A percentile compares a stretch with the other conserved stretches of the same genome.
Conservation (phyloP, 64 coral and sea anemone species). For the Dendronephthya gigantea region DNA sequence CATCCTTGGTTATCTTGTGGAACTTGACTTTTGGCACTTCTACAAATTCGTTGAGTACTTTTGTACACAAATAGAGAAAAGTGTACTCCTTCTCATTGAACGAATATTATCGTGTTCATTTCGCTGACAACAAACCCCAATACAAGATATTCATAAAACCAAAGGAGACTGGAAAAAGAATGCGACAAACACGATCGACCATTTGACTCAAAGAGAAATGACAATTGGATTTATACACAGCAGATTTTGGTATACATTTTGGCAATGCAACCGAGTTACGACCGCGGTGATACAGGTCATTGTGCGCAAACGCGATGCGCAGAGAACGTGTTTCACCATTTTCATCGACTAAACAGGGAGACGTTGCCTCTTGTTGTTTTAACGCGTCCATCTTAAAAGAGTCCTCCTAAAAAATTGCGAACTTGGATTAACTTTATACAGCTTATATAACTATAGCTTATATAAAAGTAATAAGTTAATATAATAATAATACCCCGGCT, state of each 20-base stretch:
- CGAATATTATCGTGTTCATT: background rate
- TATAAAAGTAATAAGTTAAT: too few species aligned
- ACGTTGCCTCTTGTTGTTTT: slow-evolving; percentile 17
- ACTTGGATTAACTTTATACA: too few species aligned
- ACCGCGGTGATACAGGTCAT: background rate
- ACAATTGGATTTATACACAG: background rate
- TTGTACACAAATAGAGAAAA: too few species aligned
- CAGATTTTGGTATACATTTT: background rate
- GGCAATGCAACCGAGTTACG: background rate
- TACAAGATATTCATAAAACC: slow-evolving; percentile 14
- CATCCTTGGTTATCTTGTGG: too few species aligned
- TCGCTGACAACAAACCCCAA: background rate
- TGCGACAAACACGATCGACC: background rate
- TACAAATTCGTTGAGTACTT: too few species aligned
- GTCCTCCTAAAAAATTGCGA: background rate
- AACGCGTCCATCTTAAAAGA: background rate
- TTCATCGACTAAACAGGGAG: slow-evolving; percentile 1
- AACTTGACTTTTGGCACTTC: too few species aligned
- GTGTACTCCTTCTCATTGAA: too few species aligned
- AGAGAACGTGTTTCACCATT: slow-evolving; percentile 17
- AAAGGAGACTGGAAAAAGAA: background rate
- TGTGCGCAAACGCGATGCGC: slow-evolving; percentile 9
- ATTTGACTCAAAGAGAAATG: background rate
- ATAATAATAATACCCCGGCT: too few species aligned
- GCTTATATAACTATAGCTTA: too few species aligned